Percentiles rank a stretch among this genome's conserved stretches.
phyloP scores from a whole-genome alignment of 2,797 vertebrate species.

The Periparus ater region DNA sequence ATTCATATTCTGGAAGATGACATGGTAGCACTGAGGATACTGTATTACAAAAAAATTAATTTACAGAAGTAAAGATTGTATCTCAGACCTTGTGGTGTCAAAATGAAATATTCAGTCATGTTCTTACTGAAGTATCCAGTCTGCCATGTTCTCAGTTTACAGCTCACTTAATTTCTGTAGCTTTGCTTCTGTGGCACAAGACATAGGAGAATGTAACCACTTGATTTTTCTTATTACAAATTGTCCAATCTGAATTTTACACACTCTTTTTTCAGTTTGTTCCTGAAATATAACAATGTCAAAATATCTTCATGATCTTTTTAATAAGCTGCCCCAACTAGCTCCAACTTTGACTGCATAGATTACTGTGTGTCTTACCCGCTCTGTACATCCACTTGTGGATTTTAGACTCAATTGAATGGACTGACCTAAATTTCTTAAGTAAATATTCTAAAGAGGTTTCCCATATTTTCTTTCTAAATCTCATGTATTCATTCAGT shows the following conservation, averaged over 20 bases:
- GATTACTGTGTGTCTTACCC: not conserved
- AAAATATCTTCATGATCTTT: constrained; percentile 12
- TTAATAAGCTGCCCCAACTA: not conserved
- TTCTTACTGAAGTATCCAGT: not conserved
- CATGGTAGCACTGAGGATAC: not conserved
- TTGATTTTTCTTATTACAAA: not conserved
- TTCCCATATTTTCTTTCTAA: not conserved
- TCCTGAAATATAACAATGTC: not conserved
- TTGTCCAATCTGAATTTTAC: not conserved
- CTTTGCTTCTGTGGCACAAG: not conserved
- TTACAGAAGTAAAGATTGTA: not conserved
- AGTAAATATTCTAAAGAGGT: not conserved
- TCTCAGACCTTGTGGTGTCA: not conserved
- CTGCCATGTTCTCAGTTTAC: not conserved
- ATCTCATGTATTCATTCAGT: not conserved
- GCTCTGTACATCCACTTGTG: not conserved
- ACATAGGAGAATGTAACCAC: not conserved
- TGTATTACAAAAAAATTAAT: not conserved
- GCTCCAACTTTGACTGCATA: not conserved
- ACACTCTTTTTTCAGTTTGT: not conserved
- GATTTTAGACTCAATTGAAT: not conserved
- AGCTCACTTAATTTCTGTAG: not conserved
- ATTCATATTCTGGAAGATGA: not conserved
- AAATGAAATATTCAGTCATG: not conserved
- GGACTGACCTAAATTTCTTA: not conserved